Evolutionary conservation across 2,888 invertebrate species (phyloP).

Genomic region (Colostygia pectinataria): DNA sequence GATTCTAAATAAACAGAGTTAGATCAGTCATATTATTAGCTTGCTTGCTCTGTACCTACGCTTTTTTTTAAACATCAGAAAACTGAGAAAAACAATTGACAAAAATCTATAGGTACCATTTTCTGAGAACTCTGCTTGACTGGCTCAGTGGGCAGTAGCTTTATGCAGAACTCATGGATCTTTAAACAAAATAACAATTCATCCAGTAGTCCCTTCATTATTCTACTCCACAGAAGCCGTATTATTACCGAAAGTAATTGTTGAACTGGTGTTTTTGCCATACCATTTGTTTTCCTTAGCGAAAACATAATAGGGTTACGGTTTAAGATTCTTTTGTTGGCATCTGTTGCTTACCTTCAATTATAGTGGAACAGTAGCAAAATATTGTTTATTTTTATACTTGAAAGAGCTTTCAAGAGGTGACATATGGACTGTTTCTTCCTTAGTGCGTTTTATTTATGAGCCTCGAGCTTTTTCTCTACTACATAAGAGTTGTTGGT

Average conservation of each 20-base stretch:
- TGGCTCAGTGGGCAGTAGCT: conserved; percentile 60
- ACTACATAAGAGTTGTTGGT: conserved; percentile 61
- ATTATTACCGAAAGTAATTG: conserved; percentile 60
- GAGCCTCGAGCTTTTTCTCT: conserved; percentile 40
- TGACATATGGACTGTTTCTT: conserved; percentile 71
- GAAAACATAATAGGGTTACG: conserved; percentile 72
- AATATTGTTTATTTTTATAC: conserved; percentile 79
- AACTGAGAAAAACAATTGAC: conserved; percentile 17
- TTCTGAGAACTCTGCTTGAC: conserved; percentile 40
- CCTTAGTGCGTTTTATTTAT: conserved; percentile 69
- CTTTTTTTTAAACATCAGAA: no score
- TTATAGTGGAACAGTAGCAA: conserved; percentile 70
- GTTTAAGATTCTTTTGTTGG: conserved; percentile 60
- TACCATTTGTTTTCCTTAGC: conserved; percentile 67
- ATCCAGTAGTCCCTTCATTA: conserved; percentile 65
- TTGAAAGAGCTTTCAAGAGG: conserved; percentile 68
- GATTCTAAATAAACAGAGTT: no score
- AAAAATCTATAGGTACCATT: conserved; percentile 33
- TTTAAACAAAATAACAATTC: conserved; percentile 58
- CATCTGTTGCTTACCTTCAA: conserved; percentile 67
- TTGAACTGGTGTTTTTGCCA: conserved; percentile 60
- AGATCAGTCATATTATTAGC: no score
- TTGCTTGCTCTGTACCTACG: no score
- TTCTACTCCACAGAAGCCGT: conserved; percentile 65
- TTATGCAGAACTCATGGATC: conserved; percentile 61